Evolutionary conservation across 2,113 vertebrate species (phyloP), one percentile per base, ranked within the genome.

Genomic region (Centropristis striata): DNA sequence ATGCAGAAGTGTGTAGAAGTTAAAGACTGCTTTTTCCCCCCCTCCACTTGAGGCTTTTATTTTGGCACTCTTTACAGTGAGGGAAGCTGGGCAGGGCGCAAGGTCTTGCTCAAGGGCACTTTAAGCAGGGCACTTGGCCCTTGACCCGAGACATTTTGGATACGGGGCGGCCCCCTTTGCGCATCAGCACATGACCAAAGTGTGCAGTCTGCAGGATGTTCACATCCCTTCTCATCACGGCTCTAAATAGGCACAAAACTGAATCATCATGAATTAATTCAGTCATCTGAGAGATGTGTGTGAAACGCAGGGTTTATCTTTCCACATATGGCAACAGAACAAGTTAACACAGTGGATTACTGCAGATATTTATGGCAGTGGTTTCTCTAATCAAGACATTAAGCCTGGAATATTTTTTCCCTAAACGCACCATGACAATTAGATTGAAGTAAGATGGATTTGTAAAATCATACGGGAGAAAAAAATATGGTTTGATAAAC

Each of bases 91-190:
- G 18, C 28, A 66, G 72, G 12, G 20, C 3, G 57, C 84, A 83
- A 21, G 28, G 55, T 63, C 51, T 80, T 61, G 85, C 81, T 84
- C 87, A 86, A 78, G 74, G 66, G 73, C 78, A 70, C 78, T 64
- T 44, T 9, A 32, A 42, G 67, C 58, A 32, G 25, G 44, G 39
- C 44, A 61, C 60, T 61, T 51, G 71, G 51, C 71, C 64, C 36
- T 63, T 71, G 51, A 64, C 54, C 51, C 27, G 41, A 57, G 42
- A 36, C 28, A 15, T 49, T 60, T 21, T 25, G 21, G 42, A 18
- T 3, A 11, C 9, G 15, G 7, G 54, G 21, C 64, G 23, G 36
- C 14, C 32, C 27, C 6, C 32, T 32, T 2, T 55, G 37, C 9
- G 51, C 49, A 71, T 49, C 37, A 54, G 63, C 27, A 32, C 61